Base-by-base conservation (phyloP, 2,113 vertebrate species). In the Spilogale gracilis region DNA sequence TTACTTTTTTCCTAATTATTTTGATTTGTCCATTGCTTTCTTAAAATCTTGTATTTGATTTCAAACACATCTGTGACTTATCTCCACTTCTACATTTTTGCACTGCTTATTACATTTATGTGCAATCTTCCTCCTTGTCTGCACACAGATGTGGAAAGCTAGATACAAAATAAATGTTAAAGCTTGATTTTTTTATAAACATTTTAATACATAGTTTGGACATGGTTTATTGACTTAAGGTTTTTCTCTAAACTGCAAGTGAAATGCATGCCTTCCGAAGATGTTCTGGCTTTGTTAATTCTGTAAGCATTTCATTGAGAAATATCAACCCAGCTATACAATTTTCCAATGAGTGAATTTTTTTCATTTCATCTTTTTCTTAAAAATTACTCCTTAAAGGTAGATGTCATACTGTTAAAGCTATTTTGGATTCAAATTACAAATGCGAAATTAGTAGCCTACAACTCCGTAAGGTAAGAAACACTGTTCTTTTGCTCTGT, bases 141-240 rank as follows among this genome's bases (percentile, higher is more conserved):
- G 96, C 98, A 98, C 97, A 95, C 98, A 98, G 96, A 98, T 98
- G 96, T 99, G 98, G 98, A 98, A 99, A 98, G 98, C 97, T 99
- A 99, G 98, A 98, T 98, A 98, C 98, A 98, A 99, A 99, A 99
- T 99, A 99, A 99, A 99, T 98, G 98, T 98, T 98, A 98, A 98
- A 98, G 97, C 98, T 98, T 98, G 98, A 98, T 98, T 99, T 99
- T 69, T 69, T 99, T 98, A 98, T 98, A 98, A 99, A 98, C 98
- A 98, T 98, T 97, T 97, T 94, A 98, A 97, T 95, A 98, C 95
- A 98, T 98, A 98, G 98, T 99, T 98, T 97, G 98, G 97, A 98
- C 97, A 98, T 99, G 98, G 89, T 99, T 99, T 99, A 96, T 99
- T 99, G 96, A 78, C 97, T 98, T 97, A 91, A 96, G 60, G 83